Base-by-base conservation (phyloP, 2,113 vertebrate genomes). In the Dromiciops gliroides region DNA sequence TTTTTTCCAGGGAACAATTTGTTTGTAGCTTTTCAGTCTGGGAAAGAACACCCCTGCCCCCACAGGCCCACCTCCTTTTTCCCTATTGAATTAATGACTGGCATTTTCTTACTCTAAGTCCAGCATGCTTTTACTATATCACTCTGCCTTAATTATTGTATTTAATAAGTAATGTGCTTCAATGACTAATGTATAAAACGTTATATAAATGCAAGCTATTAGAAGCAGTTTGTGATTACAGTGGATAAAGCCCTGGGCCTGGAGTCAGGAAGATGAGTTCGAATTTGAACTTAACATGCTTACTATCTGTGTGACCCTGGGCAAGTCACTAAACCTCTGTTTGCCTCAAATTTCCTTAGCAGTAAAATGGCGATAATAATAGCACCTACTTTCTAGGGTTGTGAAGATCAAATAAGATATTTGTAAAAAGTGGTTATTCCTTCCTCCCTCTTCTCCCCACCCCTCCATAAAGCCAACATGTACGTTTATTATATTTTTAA, bases 1-100 rank as follows among this genome's bases (percentile, higher is more conserved):
- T 97, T 96, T 52, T 97, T 97, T 95, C 95, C 92, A 95, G 91
- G 51, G 92, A 92, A 92, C 92, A 94, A 60, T 94, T 95, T 94
- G 90, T 95, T 44, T 96, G 93, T 47, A 93, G 89, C 44, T 92
- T 92, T 90, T 95, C 44, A 93, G 47, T 52, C 94, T 97, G 90
- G 52, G 83, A 95, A 95, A 89, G 95, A 88, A 75, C 51, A 93
- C 51, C 50, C 94, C 83, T 50, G 93, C 94, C 91, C 56, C 90
- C 50, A 93, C 50, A 50, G 67, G 52, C n/a, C 88, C 44, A 9
- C 3, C 48, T 6, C 51, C 19, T 95, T 89, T 92, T 47, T 89
- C 90, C 92, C 92, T 60, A 51, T 89, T 67, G 56, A 67, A 67
- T 37, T 2, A 67, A 67, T 67, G 31, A 12, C 11, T 67, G 31